Conservation (phyloP, 2,113 vertebrate genomes). For the Brachypodius melanocephalos region DNA sequence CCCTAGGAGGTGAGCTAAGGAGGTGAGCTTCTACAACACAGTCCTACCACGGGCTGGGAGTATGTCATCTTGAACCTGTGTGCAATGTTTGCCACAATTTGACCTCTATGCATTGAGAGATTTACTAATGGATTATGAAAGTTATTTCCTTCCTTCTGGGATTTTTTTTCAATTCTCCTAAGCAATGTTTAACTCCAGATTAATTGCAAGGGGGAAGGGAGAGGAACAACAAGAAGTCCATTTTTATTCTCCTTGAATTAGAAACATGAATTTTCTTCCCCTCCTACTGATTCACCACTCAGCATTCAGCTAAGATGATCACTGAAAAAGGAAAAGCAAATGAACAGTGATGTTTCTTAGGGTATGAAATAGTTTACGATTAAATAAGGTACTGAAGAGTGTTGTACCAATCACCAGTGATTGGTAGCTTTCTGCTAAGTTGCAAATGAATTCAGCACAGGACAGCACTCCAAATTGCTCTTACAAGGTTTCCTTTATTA, state of each 20-base stretch:
- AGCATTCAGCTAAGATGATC: slow-evolving; percentile 72
- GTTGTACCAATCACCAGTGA: slow-evolving; percentile 71
- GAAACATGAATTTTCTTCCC: slow-evolving; percentile 73
- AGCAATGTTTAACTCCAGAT: background rate
- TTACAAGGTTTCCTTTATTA: slow-evolving; percentile 80
- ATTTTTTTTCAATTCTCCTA: background rate
- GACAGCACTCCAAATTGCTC: slow-evolving; percentile 81
- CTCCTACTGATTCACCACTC: slow-evolving; percentile 74
- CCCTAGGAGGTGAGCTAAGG: background rate
- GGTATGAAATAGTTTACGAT: slow-evolving; percentile 79
- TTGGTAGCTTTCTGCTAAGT: slow-evolving; percentile 74
- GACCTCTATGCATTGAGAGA: background rate
- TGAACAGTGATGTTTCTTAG: slow-evolving; percentile 71
- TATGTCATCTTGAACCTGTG: background rate
- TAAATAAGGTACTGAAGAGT: slow-evolving; percentile 73
- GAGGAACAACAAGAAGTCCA: slow-evolving; percentile 46
- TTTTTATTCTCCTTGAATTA: slow-evolving; percentile 67
- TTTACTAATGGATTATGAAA: background rate
- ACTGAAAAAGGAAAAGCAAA: slow-evolving; percentile 76
- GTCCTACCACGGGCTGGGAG: background rate
- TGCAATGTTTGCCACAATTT: background rate
- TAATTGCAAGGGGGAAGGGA: background rate
- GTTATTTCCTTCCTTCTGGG: background rate
- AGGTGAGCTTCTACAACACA: background rate
- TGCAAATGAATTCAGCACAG: slow-evolving; percentile 79